A percentile compares a stretch with the other conserved stretches of the same genome.
Conservation (phyloP, 2,888 invertebrate species). For the Monopis laevigella region DNA sequence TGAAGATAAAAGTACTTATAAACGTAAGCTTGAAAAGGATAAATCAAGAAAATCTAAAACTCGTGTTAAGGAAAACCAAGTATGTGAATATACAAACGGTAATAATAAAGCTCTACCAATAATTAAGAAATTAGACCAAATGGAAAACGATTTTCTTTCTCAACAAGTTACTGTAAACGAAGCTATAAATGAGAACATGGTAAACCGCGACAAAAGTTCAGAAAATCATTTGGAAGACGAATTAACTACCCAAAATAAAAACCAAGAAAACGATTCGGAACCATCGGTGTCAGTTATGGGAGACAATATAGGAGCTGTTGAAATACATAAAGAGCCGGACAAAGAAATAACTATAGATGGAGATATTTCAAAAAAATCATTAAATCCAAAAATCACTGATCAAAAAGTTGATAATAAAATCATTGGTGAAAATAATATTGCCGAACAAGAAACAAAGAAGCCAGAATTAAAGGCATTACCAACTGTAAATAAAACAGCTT, state of each 20-base stretch:
- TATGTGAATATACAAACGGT: no score
- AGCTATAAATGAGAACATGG: slow-evolving; percentile 41
- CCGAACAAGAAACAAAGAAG: slow-evolving; percentile 7
- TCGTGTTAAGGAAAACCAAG: no score
- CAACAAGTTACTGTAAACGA: slow-evolving; percentile 36
- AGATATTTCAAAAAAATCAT: background rate
- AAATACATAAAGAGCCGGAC: slow-evolving; percentile 4
- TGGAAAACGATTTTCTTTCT: slow-evolving; percentile 48
- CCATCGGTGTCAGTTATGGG: background rate
- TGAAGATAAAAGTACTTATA: background rate
- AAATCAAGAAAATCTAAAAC: no score
- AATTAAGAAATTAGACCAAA: slow-evolving; percentile 39
- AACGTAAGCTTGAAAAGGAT: background rate
- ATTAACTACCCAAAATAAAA: slow-evolving; percentile 25
- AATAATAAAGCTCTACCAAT: slow-evolving; percentile 41
- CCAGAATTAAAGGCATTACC: background rate
- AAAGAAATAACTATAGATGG: background rate
- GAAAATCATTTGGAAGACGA: no score
- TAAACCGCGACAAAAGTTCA: slow-evolving; percentile 41
- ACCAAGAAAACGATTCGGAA: background rate
- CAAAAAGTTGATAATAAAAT: background rate
- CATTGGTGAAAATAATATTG: slow-evolving; percentile 27
- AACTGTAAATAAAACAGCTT: slow-evolving; percentile 38
- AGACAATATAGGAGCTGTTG: slow-evolving; percentile 1
- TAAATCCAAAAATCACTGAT: background rate